A percentile compares a stretch with the other conserved stretches of the same genome.
These are phyloP conservation scores for Acromyrmex heyeri DNA, from an alignment of 1,140 invertebrate species.

Conservation along the genomic window DNA sequence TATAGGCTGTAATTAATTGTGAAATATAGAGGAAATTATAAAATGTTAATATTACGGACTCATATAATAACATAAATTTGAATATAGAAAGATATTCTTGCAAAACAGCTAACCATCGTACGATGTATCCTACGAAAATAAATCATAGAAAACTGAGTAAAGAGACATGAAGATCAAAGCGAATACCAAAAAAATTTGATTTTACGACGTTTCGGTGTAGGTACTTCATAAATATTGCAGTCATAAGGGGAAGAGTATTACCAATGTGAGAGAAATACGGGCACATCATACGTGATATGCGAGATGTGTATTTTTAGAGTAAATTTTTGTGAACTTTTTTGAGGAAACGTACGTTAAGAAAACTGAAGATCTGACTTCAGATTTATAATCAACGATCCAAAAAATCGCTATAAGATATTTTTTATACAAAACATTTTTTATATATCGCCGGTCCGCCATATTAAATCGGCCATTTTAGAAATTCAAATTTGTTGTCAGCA, in stretches of 20 bases:
- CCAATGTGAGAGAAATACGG: not conserved
- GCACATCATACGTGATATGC: not conserved
- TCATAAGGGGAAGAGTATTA: not conserved
- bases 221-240: conserved; percentile 46
- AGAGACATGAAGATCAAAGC: conserved; percentile 34
- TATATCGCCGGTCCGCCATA: too few species aligned
- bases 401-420: too few species aligned
- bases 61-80: not conserved
- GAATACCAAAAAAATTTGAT: conserved; percentile 31
- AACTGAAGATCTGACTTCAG: too few species aligned
- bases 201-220: conserved; percentile 29
- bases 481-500: too few species aligned
- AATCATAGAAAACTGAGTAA: not conserved
- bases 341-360: not conserved
- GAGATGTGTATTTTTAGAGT: not conserved
- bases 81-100: not conserved
- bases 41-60: not conserved
- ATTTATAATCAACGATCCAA: too few species aligned
- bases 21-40: not conserved
- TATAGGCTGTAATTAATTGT: not conserved
- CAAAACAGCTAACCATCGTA: not conserved
- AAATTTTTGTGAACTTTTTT: not conserved
- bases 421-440: too few species aligned
- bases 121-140: not conserved
- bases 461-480: too few species aligned